Evolutionary conservation across 1,140 invertebrate genomes (phyloP), one percentile per base, ranked within the genome.

Genomic region (Papilio polyxenes): DNA sequence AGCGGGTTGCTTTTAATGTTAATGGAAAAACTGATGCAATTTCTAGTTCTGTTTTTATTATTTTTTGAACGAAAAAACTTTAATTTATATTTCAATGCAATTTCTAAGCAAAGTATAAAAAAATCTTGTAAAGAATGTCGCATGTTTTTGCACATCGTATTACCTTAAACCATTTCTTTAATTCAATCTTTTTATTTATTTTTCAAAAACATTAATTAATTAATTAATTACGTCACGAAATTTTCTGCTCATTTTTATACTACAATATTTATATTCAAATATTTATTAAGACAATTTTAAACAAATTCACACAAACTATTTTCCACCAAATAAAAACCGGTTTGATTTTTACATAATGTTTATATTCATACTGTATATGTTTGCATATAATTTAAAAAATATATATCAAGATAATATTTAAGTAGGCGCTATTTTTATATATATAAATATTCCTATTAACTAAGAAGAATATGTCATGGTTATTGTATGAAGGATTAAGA

Each of bases 401-500:
- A 11, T 37, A 7, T 40, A 72, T 72, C 31, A 72, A 37, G 3
- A 40, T 72, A 37, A 17, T 37, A 77, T 31, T 31, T 23, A 53
- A 53, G 3, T 23, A 76, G 11, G 10, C 49, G 5, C 75, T 77
- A 77, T 77, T 77, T 77, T 77, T 77, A 77, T 77, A 77, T 53
- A 77, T 20, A 49, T 56, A 77, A 77, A 77, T 49, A 20, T 75
- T 75, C 72, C 44, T 49, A 75, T 51, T n/a, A 20, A 75, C 20
- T 75, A 49, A 75, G 48, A 9, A 44, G 7, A 31, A 80, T 13
- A 77, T 62, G 15, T 49, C 75, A 76, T 40, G 81, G 81, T 76
- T 79, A 84, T 79, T 82, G 76, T 82, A 76, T 79, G 56, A 83
- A 78, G 48, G 53, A 44, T 69, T 82, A 78, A 81, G 62, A 82